These are phyloP conservation scores for Halocynthia aurantium DNA, from an alignment of 23 tunicate species.

Conservation along the genomic window DNA sequence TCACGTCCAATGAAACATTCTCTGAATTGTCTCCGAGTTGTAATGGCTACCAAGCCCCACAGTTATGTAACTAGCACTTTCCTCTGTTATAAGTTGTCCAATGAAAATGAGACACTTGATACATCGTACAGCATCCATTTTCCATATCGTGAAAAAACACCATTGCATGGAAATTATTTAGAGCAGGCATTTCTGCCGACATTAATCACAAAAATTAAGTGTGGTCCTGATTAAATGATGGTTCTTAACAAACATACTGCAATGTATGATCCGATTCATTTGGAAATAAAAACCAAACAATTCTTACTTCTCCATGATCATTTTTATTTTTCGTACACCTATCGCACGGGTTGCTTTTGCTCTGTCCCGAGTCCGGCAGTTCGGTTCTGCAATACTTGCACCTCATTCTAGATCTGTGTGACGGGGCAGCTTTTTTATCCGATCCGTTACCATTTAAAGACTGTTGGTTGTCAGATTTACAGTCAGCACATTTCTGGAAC, in stretches of 20 bases:
- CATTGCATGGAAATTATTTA: neutral
- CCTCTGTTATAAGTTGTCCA: too few relatives aligned
- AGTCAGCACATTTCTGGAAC: neutral
- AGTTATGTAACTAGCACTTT: too few relatives aligned
- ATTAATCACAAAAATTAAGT: too few relatives aligned
- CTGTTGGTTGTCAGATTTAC: neutral
- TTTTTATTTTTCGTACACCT: conserved; percentile 48
- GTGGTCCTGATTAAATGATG: too few relatives aligned
- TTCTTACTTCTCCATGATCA: conserved; percentile 51
- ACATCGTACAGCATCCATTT: conserved; percentile 3
- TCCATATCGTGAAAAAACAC: neutral
- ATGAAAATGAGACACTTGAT: neutral
- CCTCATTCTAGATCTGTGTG: neutral
- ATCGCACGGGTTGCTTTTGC: conserved; percentile 31
- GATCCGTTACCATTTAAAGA: neutral
- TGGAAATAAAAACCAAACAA: neutral
- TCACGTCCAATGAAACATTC: too few relatives aligned
- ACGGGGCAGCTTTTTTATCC: neutral
- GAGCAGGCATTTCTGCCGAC: too few relatives aligned
- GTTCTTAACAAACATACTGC: too few relatives aligned
- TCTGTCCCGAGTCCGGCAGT: conserved; percentile 7
- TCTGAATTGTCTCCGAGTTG: too few relatives aligned
- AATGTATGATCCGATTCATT: too few relatives aligned
- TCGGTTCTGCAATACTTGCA: conserved; percentile 63
- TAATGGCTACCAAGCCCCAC: too few relatives aligned